Conservation (phyloP, 2,888 invertebrate genomes). For the Dermolepida albohirtum region DNA sequence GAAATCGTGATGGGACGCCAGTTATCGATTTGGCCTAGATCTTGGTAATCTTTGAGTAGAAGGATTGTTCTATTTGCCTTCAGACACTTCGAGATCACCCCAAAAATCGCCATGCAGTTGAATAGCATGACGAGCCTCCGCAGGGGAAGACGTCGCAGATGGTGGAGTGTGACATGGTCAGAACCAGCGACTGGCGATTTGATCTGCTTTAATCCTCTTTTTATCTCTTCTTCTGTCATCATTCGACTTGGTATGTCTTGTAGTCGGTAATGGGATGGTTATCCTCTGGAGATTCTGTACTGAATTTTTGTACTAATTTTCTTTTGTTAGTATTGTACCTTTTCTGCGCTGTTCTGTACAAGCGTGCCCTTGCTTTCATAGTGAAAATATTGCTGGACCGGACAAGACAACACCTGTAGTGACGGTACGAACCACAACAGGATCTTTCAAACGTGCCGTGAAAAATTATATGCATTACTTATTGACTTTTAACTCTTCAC, state of each 20-base stretch:
- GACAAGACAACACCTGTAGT: no score
- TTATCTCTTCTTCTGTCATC: constrained; percentile 35
- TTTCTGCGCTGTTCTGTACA: no score
- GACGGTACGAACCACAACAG: no score
- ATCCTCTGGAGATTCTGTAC: constrained; percentile 17
- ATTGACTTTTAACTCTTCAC: no score
- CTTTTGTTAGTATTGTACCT: constrained; percentile 11
- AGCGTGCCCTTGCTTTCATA: no score
- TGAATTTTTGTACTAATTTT: no score
- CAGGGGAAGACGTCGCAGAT: constrained; percentile 13
- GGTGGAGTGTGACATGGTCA: constrained; percentile 29
- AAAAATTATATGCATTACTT: no score
- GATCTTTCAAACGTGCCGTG: no score
- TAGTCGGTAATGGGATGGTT: constrained; percentile 12
- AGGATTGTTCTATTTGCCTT: constrained; percentile 39
- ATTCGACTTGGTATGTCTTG: background rate
- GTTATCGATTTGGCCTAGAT: constrained; percentile 44
- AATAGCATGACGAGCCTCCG: constrained; percentile 37
- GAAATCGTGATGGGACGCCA: constrained; percentile 55
- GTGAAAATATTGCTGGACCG: no score
- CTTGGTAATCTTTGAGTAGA: constrained; percentile 47
- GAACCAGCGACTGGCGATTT: constrained; percentile 16
- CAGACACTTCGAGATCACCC: constrained; percentile 43
- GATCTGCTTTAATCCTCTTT: background rate
- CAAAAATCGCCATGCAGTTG: constrained; percentile 42